Conservation (phyloP, 1,140 invertebrate genomes). For the Diplogasteroides magnus region DNA sequence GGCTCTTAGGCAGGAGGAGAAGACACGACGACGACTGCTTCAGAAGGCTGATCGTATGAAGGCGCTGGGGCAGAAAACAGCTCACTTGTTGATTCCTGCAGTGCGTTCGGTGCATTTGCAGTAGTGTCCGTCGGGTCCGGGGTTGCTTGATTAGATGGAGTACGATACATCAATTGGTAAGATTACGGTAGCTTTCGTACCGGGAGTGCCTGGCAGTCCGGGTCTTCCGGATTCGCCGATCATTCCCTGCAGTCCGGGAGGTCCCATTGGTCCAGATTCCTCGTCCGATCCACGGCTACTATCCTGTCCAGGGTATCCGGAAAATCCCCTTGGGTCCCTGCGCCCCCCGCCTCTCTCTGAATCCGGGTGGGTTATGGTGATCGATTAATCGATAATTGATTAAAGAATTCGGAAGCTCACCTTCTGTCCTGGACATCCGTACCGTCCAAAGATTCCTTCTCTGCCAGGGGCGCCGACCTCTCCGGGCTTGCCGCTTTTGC, state of each 20-base stretch:
- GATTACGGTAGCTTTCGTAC: too few relatives aligned
- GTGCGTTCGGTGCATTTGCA: constrained; percentile 21
- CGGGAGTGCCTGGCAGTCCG: constrained; percentile 6
- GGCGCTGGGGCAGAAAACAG: background rate
- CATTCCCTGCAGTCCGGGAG: constrained; percentile 21
- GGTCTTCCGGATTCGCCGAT: constrained; percentile 6
- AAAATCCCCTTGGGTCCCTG: constrained; percentile 21
- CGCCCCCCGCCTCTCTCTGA: constrained; percentile 22
- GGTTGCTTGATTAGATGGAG: background rate
- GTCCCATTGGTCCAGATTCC: constrained; percentile 26
- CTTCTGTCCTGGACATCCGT: constrained; percentile 24
- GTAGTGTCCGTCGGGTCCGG: constrained; percentile 24
- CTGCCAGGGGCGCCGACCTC: constrained; percentile 28
- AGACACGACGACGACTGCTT: background rate
- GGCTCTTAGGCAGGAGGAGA: background rate
- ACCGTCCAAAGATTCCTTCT: constrained; percentile 26
- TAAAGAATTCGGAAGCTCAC: background rate
- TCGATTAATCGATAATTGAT: too few relatives aligned
- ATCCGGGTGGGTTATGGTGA: background rate
- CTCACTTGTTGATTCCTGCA: constrained; percentile 6
- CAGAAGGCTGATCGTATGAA: constrained; percentile 2
- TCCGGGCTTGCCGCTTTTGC: constrained; percentile 30
- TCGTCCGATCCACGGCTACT: constrained; percentile 20
- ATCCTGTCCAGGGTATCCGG: constrained; percentile 22
- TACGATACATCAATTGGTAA: too few relatives aligned